Evolutionary conservation across 1,140 invertebrate species (phyloP).

Genomic region (Brachionus rubens): DNA sequence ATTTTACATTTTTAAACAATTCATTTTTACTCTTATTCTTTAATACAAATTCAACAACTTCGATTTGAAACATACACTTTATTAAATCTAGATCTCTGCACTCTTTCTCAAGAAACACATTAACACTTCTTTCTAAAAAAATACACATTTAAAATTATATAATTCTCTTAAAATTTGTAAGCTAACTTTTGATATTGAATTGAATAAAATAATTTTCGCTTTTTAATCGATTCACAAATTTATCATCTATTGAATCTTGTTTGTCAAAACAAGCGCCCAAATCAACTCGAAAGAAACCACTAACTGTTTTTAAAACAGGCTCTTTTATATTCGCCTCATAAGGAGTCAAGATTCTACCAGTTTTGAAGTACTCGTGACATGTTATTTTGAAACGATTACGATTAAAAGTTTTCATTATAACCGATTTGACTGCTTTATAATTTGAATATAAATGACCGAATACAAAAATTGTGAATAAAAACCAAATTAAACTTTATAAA

Average conservation of each 20-base stretch:
- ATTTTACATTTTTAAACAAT: not conserved
- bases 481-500: slow-evolving; percentile 40
- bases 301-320: slow-evolving; percentile 3
- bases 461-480: slow-evolving; percentile 17
- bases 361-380: slow-evolving; percentile 14
- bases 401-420: slow-evolving; percentile 40
- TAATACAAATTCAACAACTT: not conserved
- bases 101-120: not conserved
- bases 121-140: not conserved
- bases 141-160: no score
- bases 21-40: not conserved
- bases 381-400: slow-evolving; percentile 20
- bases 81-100: not conserved
- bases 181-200: slow-evolving; percentile 35
- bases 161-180: no score
- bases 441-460: slow-evolving; percentile 21
- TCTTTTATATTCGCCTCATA: not conserved
- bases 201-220: not conserved
- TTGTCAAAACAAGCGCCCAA: not conserved
- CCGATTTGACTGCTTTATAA: slow-evolving; percentile 39
- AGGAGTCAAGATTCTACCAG: not conserved
- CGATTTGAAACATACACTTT: slow-evolving; percentile 37
- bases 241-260: not conserved
- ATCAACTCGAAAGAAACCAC: not conserved
- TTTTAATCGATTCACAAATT: not conserved